Base-by-base conservation (phyloP, 2,797 vertebrate genomes). In the Oophaga sylvatica region DNA sequence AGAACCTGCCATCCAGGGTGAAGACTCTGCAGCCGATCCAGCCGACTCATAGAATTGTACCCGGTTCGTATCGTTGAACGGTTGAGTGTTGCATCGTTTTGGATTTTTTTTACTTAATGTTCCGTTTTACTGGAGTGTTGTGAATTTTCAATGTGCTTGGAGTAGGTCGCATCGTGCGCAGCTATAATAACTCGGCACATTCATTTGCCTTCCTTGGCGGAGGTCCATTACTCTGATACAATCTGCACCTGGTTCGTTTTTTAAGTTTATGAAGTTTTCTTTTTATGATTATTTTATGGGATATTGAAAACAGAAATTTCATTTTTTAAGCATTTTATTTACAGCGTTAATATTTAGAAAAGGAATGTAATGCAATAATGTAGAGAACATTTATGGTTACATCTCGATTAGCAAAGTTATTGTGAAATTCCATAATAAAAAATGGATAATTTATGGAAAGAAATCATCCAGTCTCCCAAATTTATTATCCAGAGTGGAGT, bases 231-330 rank as follows among this genome's bases (percentile, higher is more conserved):
- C 26, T 12, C 45, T 26, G 48, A 77, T 26, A n/a, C n/a, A 22
- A 53, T 56, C 75, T 56, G 75, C 75, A 77, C 75, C 75, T 77
- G 75, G 75, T 56, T 77, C 48, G 45, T 5, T 77, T 77, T 56
- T 53, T 77, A 12, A 77, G 12, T 77, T 26, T 56, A 77, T 77
- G 48, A 56, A 22, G 26, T 77, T 65, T 76, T 45, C 29, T 71
- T 22, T 48, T 73, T 59, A 15, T 15, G 12, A 73, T 75, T 48
- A 75, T 48, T 41, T 48, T 22, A 48, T 56, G 41, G 48, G 71
- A 75, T 53, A 75, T 75, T 75, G 20, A n/a, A 48, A 75, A 45
- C 75, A 22, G 71, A 75, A 16, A 26, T 77, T 26, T 77, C 22
- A 56, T n/a, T 10, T 75, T 22, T 31, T 73, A 73, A 20, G 35